Percentiles rank a stretch among this genome's conserved stretches.
These are phyloP conservation scores for Gibbula magus DNA, from an alignment of 2,888 invertebrate genomes.

Conservation along the genomic window DNA sequence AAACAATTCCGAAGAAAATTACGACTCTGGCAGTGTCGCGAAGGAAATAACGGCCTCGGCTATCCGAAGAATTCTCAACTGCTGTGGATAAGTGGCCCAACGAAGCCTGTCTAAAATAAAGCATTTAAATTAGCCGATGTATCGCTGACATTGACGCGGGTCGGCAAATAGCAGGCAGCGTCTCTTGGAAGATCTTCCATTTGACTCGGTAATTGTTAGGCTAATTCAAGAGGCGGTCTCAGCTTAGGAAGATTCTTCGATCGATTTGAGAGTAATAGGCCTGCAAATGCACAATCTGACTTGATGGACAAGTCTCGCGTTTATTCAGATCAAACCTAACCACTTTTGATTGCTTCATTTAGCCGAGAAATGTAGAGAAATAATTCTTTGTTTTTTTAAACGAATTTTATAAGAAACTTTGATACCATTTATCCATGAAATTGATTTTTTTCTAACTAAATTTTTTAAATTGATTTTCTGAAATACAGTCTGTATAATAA, in stretches of 20 bases:
- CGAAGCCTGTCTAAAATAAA: neutral
- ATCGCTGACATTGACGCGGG: neutral
- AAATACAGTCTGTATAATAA: no score
- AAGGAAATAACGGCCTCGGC: neutral
- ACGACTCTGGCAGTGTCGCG: neutral
- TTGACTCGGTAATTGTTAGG: conserved; percentile 18
- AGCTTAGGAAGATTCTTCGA: conserved; percentile 4
- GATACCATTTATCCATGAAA: no score
- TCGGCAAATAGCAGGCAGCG: conserved; percentile 18
- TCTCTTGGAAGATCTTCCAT: conserved; percentile 9
- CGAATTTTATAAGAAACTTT: no score
- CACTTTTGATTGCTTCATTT: no score
- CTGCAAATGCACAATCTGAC: neutral
- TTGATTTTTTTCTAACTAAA: no score
- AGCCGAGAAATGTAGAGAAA: no score
- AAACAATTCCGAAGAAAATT: conserved; percentile 3
- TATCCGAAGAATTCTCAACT: neutral
- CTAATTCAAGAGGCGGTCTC: conserved; percentile 4
- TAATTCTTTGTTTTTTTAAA: no score
- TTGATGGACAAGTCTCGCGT: neutral
- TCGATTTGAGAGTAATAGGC: neutral
- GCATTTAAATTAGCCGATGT: conserved; percentile 8
- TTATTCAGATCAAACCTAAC: neutral
- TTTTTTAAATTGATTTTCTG: no score
- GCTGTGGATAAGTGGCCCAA: neutral